These are phyloP conservation scores for Diarsia dahlii DNA, from an alignment of 2,888 invertebrate genomes.

Conservation along the genomic window DNA sequence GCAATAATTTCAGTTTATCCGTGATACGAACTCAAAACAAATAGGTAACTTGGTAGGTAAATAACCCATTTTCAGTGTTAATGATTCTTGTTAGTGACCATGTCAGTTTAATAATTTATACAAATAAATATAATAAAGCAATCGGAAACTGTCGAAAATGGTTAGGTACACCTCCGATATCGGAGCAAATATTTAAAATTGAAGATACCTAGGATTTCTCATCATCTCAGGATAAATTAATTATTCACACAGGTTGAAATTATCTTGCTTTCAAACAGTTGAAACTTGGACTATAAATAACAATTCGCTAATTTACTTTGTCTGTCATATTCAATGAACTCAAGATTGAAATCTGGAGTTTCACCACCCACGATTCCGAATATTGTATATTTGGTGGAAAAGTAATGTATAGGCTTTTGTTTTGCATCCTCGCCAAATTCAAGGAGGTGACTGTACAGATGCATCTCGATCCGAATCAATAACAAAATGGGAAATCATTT, in stretches of 20 bases:
- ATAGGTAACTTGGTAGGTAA: too few species aligned
- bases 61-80: too few species aligned
- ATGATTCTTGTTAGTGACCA: too few species aligned
- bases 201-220: background rate
- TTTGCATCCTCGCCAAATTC: too few species aligned
- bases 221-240: background rate
- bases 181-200: background rate
- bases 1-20: too few species aligned
- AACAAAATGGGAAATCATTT: too few species aligned
- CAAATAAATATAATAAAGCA: background rate
- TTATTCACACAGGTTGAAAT: background rate
- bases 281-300: slow-evolving; percentile 8
- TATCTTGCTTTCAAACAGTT: background rate
- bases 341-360: background rate
- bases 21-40: too few species aligned
- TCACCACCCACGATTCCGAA: background rate
- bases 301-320: background rate
- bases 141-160: background rate
- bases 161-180: background rate
- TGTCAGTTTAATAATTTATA: too few species aligned
- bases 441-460: too few species aligned
- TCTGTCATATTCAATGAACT: background rate
- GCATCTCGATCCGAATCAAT: too few species aligned
- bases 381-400: background rate
- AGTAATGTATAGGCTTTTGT: background rate